Conservation (phyloP, 2,888 invertebrate species). For the Digitonthophagus gazella region DNA sequence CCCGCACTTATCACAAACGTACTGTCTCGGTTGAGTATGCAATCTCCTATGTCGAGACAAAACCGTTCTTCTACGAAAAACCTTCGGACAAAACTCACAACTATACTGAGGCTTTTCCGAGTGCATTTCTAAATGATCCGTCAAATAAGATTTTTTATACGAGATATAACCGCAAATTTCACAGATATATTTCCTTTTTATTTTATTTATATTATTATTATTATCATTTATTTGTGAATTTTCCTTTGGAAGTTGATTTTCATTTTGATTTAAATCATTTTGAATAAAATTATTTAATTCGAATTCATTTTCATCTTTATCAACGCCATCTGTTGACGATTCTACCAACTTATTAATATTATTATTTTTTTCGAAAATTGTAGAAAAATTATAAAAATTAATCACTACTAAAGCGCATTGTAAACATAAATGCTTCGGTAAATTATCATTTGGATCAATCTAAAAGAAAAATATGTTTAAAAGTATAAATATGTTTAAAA, state of each 20-base stretch:
- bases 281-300: too few species aligned
- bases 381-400: constrained; percentile 33
- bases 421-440: constrained; percentile 30
- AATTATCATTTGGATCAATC: constrained; percentile 26
- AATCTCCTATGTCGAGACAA: constrained; percentile 38
- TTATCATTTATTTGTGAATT: constrained; percentile 23
- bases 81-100: constrained; percentile 39
- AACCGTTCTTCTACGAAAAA: constrained; percentile 39
- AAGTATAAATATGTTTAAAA: background rate
- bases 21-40: constrained; percentile 39
- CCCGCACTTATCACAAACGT: constrained; percentile 41
- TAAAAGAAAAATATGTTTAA: constrained; percentile 18
- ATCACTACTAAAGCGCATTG: constrained; percentile 30
- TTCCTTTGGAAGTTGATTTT: background rate
- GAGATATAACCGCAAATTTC: constrained; percentile 32
- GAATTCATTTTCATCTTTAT: too few species aligned
- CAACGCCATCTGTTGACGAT: constrained; percentile 1
- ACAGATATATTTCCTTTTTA: constrained; percentile 24
- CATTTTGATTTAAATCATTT: too few species aligned
- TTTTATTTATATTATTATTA: constrained; percentile 21
- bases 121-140: constrained; percentile 36
- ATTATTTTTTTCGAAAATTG: constrained; percentile 30
- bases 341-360: constrained; percentile 19
- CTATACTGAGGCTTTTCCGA: constrained; percentile 34
- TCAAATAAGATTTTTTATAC: constrained; percentile 31